These are phyloP conservation scores for Conistra vaccinii DNA, from an alignment of 2,888 invertebrate genomes.

Conservation along the genomic window DNA sequence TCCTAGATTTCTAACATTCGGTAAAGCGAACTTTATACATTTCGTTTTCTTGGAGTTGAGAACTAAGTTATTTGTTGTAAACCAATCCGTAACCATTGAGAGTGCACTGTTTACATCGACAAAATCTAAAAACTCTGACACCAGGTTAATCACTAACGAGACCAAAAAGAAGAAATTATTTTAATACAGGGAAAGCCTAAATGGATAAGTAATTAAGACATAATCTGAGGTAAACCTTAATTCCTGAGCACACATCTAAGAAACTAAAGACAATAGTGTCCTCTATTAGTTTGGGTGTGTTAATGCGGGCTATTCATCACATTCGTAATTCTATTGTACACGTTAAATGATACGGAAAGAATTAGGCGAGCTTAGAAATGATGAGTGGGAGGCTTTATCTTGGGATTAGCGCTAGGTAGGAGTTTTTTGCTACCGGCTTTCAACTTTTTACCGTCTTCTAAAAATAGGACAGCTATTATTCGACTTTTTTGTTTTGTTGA, in stretches of 20 bases:
- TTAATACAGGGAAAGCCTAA: no score
- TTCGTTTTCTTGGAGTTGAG: no score
- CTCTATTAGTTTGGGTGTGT: constrained; percentile 34
- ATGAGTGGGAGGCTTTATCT: constrained; percentile 51
- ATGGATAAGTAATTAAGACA: not conserved
- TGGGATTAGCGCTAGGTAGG: constrained; percentile 17
- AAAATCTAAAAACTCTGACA: no score
- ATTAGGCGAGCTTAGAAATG: constrained; percentile 54
- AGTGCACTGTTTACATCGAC: no score
- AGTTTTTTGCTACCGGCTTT: not conserved
- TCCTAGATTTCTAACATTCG: no score
- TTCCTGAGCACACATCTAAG: constrained; percentile 19
- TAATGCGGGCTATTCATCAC: constrained; percentile 55
- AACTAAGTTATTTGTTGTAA: no score
- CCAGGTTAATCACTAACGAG: no score
- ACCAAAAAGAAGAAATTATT: no score
- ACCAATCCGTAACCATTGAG: no score
- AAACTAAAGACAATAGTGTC: constrained; percentile 35
- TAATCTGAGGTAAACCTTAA: constrained; percentile 5
- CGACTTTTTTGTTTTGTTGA: no score
- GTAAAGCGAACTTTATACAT: no score
- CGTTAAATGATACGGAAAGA: constrained; percentile 59
- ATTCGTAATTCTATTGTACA: constrained; percentile 61
- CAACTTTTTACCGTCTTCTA: not conserved
- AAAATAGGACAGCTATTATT: not conserved